These are phyloP conservation scores for Euphysa ruthae DNA, from an alignment of 30 jellyfish, hydroid and myxozoan genomes.

Conservation along the genomic window DNA sequence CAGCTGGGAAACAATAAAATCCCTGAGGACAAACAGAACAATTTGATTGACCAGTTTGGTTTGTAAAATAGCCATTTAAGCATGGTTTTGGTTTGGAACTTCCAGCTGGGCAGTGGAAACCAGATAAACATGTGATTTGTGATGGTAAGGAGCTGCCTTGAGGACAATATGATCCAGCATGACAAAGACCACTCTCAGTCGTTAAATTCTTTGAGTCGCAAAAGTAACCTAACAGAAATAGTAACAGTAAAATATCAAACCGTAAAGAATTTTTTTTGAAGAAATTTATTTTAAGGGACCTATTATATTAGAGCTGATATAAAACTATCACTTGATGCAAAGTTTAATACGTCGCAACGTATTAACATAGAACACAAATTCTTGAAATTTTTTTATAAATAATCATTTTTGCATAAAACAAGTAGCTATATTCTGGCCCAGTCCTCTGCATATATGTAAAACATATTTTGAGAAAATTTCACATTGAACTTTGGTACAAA, in stretches of 20 bases:
- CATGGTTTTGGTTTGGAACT: conserved; percentile 86
- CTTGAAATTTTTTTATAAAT: too few species aligned
- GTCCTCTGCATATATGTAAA: too few species aligned
- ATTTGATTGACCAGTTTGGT: conserved; percentile 67
- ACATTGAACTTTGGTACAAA: too few species aligned
- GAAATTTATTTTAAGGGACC: neutral
- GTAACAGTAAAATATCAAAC: too few species aligned
- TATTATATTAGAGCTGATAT: too few species aligned
- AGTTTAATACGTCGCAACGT: too few species aligned
- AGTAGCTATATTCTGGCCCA: too few species aligned
- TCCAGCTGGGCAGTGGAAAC: conserved; percentile 98
- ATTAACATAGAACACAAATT: too few species aligned
- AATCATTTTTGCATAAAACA: too few species aligned
- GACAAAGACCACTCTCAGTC: conserved; percentile 52
- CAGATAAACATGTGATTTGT: conserved; percentile 74
- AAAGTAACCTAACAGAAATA: conserved; percentile 62
- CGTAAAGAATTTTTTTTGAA: neutral
- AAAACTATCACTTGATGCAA: too few species aligned
- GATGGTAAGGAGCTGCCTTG: conserved; percentile 75
- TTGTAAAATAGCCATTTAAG: conserved; percentile 59
- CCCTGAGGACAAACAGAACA: conserved; percentile 82
- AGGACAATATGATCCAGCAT: conserved; percentile 90
- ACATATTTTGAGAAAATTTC: too few species aligned
- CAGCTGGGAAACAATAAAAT: conserved; percentile 68
- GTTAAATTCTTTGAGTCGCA: conserved; percentile 75